Evolutionary conservation across 2,888 invertebrate genomes (phyloP), one percentile per base, ranked within the genome.

Genomic region (Latheticus oryzae): DNA sequence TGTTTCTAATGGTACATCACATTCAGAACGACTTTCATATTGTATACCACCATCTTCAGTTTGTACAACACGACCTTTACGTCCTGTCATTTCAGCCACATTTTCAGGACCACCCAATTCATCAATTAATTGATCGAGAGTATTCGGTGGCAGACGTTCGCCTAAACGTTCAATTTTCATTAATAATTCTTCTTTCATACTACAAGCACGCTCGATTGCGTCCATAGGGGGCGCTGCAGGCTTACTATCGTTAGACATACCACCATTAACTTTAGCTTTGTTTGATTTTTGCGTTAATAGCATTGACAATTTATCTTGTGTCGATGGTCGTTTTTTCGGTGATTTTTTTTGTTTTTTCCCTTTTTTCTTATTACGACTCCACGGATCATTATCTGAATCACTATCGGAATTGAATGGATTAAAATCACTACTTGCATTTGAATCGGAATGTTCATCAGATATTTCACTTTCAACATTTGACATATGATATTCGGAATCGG

Each of bases 71-170:
- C 90, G 80, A 5, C 77, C 76, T 68, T 68, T 59, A 23, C 62
- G 59, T 0, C 99, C 99, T 0, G 99, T 99, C 99, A 99, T 99
- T 87, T 99, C 98, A 0, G 99, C 98, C 0, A 99, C 99, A 79
- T 94, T 93, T 67, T 97, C 95, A 0, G 97, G 93, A 1, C 99
- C 99, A 37, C 99, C 99, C 5, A 99, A 85, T 75, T 97, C 95
- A 79, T 99, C 98, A 62, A 99, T 98, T 5, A 99, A 84, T 77
- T 99, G 97, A 83, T 99, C 99, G 32, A 99, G 82, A 1, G 99
- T 97, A 79, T 99, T 99, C 24, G 97, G 93, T 3, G 99, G 99
- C 65, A 99, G 81, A 12, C 86, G 84, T 1, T 90, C 88, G 2
- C 97, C 97, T 30, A 74, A 58, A 15, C 84, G 81, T 77, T 98